Evolutionary conservation across 2,113 vertebrate species (phyloP), one percentile per base, ranked within the genome.

Genomic region (Polyodon spathula): DNA sequence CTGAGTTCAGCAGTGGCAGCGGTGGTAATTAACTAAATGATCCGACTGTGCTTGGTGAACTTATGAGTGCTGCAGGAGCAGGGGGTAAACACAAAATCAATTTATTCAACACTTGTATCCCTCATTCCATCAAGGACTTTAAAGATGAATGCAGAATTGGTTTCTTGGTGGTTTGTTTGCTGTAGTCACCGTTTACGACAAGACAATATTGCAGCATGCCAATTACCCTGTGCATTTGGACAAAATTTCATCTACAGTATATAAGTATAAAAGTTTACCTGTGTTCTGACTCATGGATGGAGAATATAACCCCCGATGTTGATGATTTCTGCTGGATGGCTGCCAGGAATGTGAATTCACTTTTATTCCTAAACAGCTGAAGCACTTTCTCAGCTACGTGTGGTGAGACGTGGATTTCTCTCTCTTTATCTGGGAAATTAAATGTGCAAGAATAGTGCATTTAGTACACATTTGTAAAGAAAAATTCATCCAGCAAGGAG

Each of bases 261-360:
- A 27, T 56, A 65, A 61, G 62, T 68, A 68, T 74, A 71, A 17
- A 68, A 56, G 64, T 60, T 80, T 85, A 98, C 95, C 94, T 97
- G 89, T 90, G 91, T 66, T 98, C 93, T 50, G 94, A 76, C 69
- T 97, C 90, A 54, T 90, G 86, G 72, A 98, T 92, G 63, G 94
- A 98, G 74, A 98, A 76, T 60, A 98, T 86, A 69, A 97, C 92
- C 69, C 95, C 95, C 1, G 95, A 95, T 0, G 93, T 93, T 0
- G 83, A 89, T 0, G 86, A 79, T 71, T 89, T 94, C 84, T 98
- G 95, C 67, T 93, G 92, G 59, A 98, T 73, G 3, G 90, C 89
- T 42, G 91, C 92, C 87, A 97, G 64, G 81, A 98, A 92, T 0
- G 94, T 97, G 76, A 98, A 97, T 43, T 98, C 94, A 0, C 84